Evolutionary conservation across 2,888 invertebrate genomes (phyloP).

Genomic region (Hirudinaria manillensis): DNA sequence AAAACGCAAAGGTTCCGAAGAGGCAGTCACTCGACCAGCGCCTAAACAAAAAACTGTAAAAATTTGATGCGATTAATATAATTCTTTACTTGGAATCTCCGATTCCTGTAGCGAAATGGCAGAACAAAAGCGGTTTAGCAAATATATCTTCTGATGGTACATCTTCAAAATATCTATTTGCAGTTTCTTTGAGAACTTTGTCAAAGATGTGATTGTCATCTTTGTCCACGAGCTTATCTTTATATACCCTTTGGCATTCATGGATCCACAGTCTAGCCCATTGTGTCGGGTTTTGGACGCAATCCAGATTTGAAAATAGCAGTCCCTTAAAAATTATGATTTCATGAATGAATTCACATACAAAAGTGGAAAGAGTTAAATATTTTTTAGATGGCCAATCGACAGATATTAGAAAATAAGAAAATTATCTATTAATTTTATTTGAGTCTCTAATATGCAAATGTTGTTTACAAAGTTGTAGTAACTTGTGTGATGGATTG

Average conservation of each 20-base stretch:
- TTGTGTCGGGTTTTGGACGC: conserved; percentile 72
- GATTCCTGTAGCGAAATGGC: conserved; percentile 89
- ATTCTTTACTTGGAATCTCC: conserved; percentile 73
- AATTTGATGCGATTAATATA: too few relatives aligned
- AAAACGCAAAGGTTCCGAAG: too few relatives aligned
- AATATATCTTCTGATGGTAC: conserved; percentile 79
- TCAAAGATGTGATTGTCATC: conserved; percentile 83
- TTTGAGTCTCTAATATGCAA: not conserved
- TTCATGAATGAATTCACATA: not conserved
- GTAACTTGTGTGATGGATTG: too few relatives aligned
- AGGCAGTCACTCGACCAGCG: too few relatives aligned
- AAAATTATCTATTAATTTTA: not conserved
- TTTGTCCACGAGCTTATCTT: conserved; percentile 84
- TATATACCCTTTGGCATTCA: conserved; percentile 85
- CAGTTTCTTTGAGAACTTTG: conserved; percentile 79
- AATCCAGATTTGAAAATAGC: conserved; percentile 81
- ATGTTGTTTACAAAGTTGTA: too few relatives aligned
- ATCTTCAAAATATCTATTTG: conserved; percentile 91
- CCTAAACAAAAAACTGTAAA: too few relatives aligned
- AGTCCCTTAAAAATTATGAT: conserved; percentile 62
- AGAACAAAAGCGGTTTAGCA: conserved; percentile 82
- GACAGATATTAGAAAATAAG: not conserved
- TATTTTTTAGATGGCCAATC: not conserved
- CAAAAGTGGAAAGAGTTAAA: not conserved
- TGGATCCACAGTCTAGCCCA: conserved; percentile 85